phyloP scores from a whole-genome alignment of 2,797 vertebrate species.

The Rallus crepitans region DNA sequence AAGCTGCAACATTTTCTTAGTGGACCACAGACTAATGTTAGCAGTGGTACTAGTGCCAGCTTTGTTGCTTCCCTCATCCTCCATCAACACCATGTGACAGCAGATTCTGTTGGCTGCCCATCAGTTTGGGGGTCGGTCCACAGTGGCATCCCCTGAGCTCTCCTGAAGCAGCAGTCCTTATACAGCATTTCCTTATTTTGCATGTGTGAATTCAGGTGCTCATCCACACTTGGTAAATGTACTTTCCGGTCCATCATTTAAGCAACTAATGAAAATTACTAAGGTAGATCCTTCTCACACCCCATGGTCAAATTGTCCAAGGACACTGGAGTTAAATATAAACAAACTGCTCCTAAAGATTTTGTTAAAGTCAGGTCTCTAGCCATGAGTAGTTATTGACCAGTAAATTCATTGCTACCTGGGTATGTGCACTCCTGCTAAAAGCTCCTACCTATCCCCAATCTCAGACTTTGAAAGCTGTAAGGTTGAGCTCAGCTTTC shows the following conservation, averaged over 20 bases:
- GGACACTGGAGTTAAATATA: not conserved
- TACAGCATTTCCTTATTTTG: not conserved
- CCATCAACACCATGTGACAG: fast-evolving
- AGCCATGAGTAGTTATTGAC: not conserved
- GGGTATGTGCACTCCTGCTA: not conserved
- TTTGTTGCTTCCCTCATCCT: not conserved
- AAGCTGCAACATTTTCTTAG: not conserved
- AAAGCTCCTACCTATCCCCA: not conserved
- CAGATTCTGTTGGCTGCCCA: not conserved
- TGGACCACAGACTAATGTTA: not conserved
- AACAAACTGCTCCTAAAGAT: not conserved
- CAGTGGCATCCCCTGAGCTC: not conserved
- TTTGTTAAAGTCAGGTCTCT: not conserved
- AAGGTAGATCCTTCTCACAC: not conserved
- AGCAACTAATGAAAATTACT: not conserved
- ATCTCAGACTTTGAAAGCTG: not conserved
- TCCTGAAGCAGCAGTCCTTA: not conserved
- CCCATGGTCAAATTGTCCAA: not conserved
- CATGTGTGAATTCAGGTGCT: not conserved
- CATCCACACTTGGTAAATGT: not conserved
- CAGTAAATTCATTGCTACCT: not conserved
- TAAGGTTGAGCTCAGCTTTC: not conserved
- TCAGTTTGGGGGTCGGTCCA: too few species aligned
- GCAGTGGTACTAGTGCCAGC: not conserved
- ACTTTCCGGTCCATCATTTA: not conserved